phyloP scores from a whole-genome alignment of 2,888 invertebrate species.

The Prostheceraeus crozeri region DNA sequence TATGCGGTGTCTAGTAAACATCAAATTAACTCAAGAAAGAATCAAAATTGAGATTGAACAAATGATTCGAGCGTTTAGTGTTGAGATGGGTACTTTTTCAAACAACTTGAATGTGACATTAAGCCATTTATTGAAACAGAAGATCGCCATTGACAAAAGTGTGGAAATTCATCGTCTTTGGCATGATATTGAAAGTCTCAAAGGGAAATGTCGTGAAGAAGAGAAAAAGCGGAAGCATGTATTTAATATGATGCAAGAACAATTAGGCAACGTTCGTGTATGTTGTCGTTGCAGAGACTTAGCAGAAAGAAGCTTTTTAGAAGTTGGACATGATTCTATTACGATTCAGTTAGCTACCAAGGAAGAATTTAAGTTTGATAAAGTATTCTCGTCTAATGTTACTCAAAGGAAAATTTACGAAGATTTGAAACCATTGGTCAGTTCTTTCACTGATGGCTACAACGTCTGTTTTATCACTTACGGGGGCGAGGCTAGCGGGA shows the following conservation, averaged over 20 bases:
- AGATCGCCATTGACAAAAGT: no score
- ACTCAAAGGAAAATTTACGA: conserved; percentile 27
- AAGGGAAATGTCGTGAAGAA: not conserved
- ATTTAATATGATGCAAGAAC: conserved; percentile 31
- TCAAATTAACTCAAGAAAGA: no score
- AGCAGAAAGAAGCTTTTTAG: conserved; percentile 18
- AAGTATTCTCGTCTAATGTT: conserved; percentile 16
- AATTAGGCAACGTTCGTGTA: conserved; percentile 31
- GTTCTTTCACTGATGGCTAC: conserved; percentile 35
- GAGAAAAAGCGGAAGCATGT: conserved; percentile 19
- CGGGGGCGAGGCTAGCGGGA: conserved; percentile 35
- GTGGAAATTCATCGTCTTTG: no score
- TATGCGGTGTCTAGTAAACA: no score
- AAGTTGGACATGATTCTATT: conserved; percentile 16
- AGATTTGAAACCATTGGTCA: conserved; percentile 32
- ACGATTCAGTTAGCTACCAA: conserved; percentile 18
- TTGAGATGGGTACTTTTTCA: no score
- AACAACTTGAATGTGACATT: no score
- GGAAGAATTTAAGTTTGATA: conserved; percentile 26
- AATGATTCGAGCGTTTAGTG: no score
- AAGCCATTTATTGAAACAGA: no score
- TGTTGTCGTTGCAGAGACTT: conserved; percentile 31
- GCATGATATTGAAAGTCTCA: no score
- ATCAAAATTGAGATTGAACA: no score
- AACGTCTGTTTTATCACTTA: conserved; percentile 35